Conservation (phyloP, 2,888 invertebrate genomes). For the Diarsia mendica region DNA sequence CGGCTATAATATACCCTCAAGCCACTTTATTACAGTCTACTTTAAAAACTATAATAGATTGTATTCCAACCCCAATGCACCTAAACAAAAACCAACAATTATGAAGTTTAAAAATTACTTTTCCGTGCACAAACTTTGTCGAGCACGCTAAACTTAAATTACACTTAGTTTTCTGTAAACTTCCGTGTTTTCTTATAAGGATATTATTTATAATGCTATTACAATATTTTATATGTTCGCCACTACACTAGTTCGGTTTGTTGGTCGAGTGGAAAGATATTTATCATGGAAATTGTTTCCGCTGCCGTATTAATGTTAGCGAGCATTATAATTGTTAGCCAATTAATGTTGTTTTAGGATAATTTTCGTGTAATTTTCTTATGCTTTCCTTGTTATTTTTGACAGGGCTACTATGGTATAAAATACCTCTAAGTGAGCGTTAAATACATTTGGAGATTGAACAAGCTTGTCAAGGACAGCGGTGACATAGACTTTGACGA, state of each 20-base stretch:
- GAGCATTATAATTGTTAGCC: conserved; percentile 38
- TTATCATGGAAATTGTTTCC: conserved; percentile 56
- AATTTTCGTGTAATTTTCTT: background rate
- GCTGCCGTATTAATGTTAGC: conserved; percentile 32
- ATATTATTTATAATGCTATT: conserved; percentile 54
- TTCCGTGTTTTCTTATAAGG: conserved; percentile 48
- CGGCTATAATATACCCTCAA: background rate
- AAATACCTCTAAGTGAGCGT: background rate
- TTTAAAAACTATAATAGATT: conserved; percentile 31
- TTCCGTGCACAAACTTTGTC: conserved; percentile 41
- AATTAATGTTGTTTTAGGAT: conserved; percentile 31
- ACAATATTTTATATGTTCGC: conserved; percentile 50
- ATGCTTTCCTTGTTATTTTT: conserved; percentile 5
- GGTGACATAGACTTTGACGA: no score
- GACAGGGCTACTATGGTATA: background rate
- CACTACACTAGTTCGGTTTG: conserved; percentile 43
- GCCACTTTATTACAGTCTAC: background rate
- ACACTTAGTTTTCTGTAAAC: conserved; percentile 53
- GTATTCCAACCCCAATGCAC: conserved; percentile 8
- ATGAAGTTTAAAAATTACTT: conserved; percentile 43
- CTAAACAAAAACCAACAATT: conserved; percentile 35
- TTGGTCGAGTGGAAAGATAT: conserved; percentile 55
- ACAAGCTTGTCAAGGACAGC: no score
- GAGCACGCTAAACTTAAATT: conserved; percentile 63
- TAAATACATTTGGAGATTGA: background rate